Evolutionary conservation across 2,113 vertebrate species (phyloP).

Genomic region (Sciurus niger): DNA sequence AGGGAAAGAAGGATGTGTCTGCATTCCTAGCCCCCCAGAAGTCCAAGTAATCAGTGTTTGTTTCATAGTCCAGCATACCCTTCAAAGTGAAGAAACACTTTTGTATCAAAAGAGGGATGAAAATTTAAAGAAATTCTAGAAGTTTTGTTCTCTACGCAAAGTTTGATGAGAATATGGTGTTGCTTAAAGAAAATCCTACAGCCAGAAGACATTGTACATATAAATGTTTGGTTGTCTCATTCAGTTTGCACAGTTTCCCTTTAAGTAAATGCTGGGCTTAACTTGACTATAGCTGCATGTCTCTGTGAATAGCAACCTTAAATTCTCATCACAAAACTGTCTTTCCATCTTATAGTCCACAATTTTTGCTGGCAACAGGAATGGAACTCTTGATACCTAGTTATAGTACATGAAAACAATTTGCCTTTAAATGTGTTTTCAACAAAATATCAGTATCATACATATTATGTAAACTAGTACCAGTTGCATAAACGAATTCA

Average conservation of each 20-base stretch:
- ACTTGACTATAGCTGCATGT: slow-evolving; percentile 47
- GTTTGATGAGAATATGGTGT: not conserved
- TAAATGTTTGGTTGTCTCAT: slow-evolving; percentile 29
- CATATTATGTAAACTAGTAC: slow-evolving; percentile 79
- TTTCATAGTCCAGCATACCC: not conserved
- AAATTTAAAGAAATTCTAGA: slow-evolving; percentile 9
- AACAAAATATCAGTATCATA: slow-evolving; percentile 74
- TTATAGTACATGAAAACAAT: slow-evolving; percentile 64
- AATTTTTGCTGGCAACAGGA: slow-evolving; percentile 71
- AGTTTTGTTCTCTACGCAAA: not conserved
- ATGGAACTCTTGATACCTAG: slow-evolving; percentile 62
- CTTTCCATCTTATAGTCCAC: slow-evolving; percentile 25
- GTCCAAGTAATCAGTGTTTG: not conserved
- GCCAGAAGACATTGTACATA: not conserved
- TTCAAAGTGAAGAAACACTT: not conserved
- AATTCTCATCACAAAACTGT: slow-evolving; percentile 1
- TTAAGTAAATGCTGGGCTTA: slow-evolving; percentile 48
- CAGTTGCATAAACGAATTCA: slow-evolving; percentile 80
- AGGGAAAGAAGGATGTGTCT: too few relatives aligned
- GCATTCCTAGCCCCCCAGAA: not conserved
- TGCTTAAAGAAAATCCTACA: not conserved
- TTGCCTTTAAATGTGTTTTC: slow-evolving; percentile 71
- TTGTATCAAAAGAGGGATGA: not conserved
- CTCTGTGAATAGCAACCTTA: slow-evolving; percentile 56
- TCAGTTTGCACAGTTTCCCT: slow-evolving; percentile 1